A percentile compares a stretch with the other conserved stretches of the same genome.
These are phyloP conservation scores for Gonocerus acuteangulatus DNA, from an alignment of 2,888 invertebrate species.

Conservation along the genomic window DNA sequence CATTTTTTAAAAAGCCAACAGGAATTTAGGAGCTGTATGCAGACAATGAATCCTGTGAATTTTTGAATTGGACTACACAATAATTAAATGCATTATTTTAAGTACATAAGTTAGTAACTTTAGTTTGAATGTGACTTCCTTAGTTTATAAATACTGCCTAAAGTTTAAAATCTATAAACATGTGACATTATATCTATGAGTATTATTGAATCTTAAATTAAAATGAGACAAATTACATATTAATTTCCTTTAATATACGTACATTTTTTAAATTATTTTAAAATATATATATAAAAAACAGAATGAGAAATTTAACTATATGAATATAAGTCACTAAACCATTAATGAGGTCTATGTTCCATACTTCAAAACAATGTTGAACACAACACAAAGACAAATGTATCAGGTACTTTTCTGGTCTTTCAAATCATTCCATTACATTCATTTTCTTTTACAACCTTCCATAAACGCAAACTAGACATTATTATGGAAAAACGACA, in stretches of 20 bases:
- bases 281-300: not conserved
- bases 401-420: conserved; percentile 29
- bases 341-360: not conserved
- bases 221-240: conserved; percentile 7
- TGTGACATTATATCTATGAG: conserved; percentile 15
- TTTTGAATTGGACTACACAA: not conserved
- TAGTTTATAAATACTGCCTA: conserved; percentile 23
- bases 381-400: conserved; percentile 19
- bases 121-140: conserved; percentile 28
- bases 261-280: not conserved
- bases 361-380: conserved; percentile 12
- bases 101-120: conserved; percentile 37
- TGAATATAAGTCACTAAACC: conserved; percentile 4
- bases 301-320: conserved; percentile 1
- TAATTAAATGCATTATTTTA: conserved; percentile 34
- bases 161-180: conserved; percentile 14
- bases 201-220: conserved; percentile 24
- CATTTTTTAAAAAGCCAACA: too few species aligned
- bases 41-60: not conserved
- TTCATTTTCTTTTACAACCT: conserved; percentile 1
- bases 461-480: not conserved
- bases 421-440: conserved; percentile 21
- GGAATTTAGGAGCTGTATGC: too few species aligned
- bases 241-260: not conserved
- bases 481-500: not conserved